Base-by-base conservation (phyloP, 2,797 vertebrate genomes). In the Chelon labrosus region DNA sequence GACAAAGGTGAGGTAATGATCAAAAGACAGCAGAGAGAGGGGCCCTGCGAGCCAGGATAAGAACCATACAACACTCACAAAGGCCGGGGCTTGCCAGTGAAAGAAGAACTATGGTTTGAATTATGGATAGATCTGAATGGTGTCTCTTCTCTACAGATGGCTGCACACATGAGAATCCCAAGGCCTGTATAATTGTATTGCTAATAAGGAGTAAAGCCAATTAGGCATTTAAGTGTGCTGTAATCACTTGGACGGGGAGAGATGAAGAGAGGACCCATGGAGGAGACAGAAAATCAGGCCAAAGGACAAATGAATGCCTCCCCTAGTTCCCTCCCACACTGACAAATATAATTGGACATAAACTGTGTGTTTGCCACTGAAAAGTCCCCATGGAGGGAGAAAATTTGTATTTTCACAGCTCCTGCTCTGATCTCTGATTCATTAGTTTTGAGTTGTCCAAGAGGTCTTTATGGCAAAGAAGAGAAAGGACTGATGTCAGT, bases 161-260 rank as follows among this genome's bases (percentile, higher is more conserved):
- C 95, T 96, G 95, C 95, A 96, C 96, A 97, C 95, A 96, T 94
- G 96, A 96, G 96, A 95, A 97, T 96, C 95, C 93, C 94, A 85
- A 84, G 94, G 95, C 94, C 95, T 95, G 96, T 96, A 97, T 98
- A 98, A 97, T 97, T 97, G 97, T 98, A 98, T 97, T 96, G 96
- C 96, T 98, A 98, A 98, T 97, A 98, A 98, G 96, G 96, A 97
- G 95, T 94, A 95, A 97, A 96, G 96, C 97, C 96, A 99, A 98
- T 99, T 98, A 98, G 96, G 96, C 96, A 95, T 96, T 95, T 98
- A 97, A 97, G 97, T 96, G 96, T 95, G 95, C 95, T 96, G 96
- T 98, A 97, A 98, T 98, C 96, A 96, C 95, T 96, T 95, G 95
- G 96, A 97, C 91, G 94, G 79, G 95, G 94, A 93, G 94, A 95